These are phyloP conservation scores for Microctenopoma stevenorrisi DNA, from an alignment of 2,797 vertebrate species.

Conservation along the genomic window DNA sequence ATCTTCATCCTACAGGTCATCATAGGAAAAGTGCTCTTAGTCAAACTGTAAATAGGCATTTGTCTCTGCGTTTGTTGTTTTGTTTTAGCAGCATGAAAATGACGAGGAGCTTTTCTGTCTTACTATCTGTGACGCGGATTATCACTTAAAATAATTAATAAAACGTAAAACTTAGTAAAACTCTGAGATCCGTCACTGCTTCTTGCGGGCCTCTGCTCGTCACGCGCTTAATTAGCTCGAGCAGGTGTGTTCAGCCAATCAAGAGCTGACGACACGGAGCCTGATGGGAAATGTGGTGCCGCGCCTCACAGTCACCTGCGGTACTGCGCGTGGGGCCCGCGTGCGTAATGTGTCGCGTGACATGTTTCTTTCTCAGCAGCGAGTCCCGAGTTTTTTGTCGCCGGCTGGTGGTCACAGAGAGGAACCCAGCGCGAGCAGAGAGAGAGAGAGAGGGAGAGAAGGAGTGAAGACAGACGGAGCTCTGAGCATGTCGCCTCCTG, in stretches of 20 bases:
- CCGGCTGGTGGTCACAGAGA: slow-evolving; percentile 64
- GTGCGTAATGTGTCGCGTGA: background rate
- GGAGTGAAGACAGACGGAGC: slow-evolving; percentile 30
- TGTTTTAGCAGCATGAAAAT: no score
- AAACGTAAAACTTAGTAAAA: background rate
- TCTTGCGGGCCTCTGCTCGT: background rate
- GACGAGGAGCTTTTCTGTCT: no score
- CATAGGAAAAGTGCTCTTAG: no score
- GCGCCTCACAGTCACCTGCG: no score
- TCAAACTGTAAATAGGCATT: no score
- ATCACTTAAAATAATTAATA: no score
- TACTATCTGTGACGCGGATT: no score
- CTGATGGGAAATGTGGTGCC: background rate
- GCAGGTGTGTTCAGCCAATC: slow-evolving; percentile 39
- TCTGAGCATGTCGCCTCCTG: slow-evolving; percentile 71
- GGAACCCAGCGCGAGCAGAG: background rate
- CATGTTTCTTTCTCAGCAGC: background rate
- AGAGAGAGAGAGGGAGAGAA: background rate
- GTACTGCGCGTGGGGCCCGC: no score
- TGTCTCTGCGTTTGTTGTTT: no score
- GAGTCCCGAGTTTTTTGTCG: slow-evolving; percentile 58
- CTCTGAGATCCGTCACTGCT: background rate
- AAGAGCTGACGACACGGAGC: background rate
- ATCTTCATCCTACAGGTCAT: background rate
- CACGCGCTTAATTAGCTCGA: background rate